Percentiles rank a stretch among this genome's conserved stretches.
Evolutionary conservation across 2,113 vertebrate species (phyloP).

Genomic region (Donacobius atricapilla): DNA sequence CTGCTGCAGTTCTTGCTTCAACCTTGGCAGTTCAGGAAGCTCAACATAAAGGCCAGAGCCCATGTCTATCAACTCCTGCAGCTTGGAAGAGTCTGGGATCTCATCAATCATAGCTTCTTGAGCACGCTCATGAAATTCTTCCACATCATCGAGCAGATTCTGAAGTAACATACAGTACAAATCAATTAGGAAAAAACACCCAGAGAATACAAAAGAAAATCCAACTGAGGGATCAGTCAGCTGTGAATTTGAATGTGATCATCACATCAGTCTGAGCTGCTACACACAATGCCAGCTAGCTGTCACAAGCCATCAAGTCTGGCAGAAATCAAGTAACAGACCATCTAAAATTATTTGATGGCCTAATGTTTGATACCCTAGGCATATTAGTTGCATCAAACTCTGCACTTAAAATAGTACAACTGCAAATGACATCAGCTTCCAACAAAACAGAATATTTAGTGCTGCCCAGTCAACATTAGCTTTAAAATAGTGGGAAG

Average conservation of each 20-base stretch:
- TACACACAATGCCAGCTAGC: neutral
- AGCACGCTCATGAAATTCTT: conserved; percentile 94
- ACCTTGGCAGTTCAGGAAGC: conserved; percentile 88
- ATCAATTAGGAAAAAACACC: neutral
- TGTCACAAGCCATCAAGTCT: neutral
- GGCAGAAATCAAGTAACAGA: neutral
- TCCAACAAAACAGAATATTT: neutral
- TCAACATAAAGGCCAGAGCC: conserved; percentile 93
- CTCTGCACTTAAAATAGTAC: neutral
- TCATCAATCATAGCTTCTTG: conserved; percentile 91
- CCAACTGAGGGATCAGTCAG: neutral
- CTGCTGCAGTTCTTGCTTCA: conserved; percentile 95
- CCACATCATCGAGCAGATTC: conserved; percentile 95
- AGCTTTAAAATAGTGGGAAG: neutral
- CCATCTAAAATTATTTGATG: neutral
- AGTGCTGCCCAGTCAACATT: neutral
- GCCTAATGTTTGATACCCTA: neutral
- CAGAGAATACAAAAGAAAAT: neutral
- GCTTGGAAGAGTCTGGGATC: conserved; percentile 90
- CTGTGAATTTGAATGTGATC: neutral
- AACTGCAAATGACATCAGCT: neutral
- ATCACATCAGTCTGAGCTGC: neutral
- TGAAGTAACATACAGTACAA: conserved; percentile 46
- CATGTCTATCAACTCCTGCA: conserved; percentile 90
- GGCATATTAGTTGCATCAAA: neutral